Evolutionary conservation across 2,888 invertebrate genomes (phyloP), one percentile per base, ranked within the genome.

Genomic region (Sinohyriopsis cumingii): DNA sequence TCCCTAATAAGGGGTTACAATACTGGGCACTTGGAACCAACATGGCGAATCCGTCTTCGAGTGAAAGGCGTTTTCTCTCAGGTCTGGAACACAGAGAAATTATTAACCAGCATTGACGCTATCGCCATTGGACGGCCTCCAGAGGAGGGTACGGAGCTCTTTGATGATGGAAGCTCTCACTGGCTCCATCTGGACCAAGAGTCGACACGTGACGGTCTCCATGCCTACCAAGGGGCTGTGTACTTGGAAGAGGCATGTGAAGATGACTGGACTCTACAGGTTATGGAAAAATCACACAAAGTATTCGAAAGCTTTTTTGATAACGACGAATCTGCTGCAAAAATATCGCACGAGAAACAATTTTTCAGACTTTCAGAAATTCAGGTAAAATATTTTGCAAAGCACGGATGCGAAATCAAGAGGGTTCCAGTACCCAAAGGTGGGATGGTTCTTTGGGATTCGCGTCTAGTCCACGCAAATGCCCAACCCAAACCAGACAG

Each of bases 391-490:
- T 83, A 73, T 71, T 78, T 74, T 53, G 33, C 71, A 53, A 67
- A 72, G 5, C 71, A 68, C 22, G 82, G 82, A 1, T 83, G 83
- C 63, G 59, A 59, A 45, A 53, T 71, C 12, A 72, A 63, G 45
- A 69, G 80, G 55, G 74, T 86, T 9, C 74, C 82, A 1, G 83
- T 82, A 2, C 83, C 83, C 3, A 84, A 83, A 72, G 86, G 86
- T 20, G 85, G 84, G 20, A 77, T 86, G 66, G 80, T 84, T 22
- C 65, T 86, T 15, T 86, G 86, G 86, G 86, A 86, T 71, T 85
- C 85, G 0, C 64, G 84, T 33, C 67, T 77, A 6, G 80, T 85
- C 12, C 86, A 86, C 59, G 85, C 82, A 9, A 84, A 84, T 56
- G 78, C 77, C 5, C 74, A 72, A 61, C 84, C 85, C 28, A 63